A percentile compares a stretch with the other conserved stretches of the same genome.
Evolutionary conservation across 2,797 vertebrate species (phyloP).

Genomic region (Argentina silus): DNA sequence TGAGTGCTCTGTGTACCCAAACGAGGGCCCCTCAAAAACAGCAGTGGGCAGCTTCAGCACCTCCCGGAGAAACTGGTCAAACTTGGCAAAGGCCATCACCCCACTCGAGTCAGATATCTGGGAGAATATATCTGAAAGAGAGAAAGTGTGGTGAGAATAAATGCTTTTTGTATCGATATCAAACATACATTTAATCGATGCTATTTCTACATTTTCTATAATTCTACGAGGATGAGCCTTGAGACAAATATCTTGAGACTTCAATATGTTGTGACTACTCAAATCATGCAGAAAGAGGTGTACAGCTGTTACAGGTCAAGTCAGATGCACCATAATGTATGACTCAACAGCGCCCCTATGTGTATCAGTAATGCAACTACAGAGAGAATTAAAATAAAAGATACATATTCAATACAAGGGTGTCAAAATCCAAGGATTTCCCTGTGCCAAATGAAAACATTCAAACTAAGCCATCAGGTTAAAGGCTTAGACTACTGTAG

Average conservation of each 20-base stretch:
- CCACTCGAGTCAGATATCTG: conserved; percentile 94
- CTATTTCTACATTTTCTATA: background rate
- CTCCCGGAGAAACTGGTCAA: conserved; percentile 93
- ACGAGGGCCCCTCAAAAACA: conserved; percentile 96
- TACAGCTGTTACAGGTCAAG: background rate
- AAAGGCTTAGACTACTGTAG: background rate
- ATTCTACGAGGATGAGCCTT: background rate
- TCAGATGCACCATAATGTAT: background rate
- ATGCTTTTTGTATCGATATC: background rate
- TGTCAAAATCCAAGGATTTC: background rate
- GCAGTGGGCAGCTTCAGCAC: conserved; percentile 94
- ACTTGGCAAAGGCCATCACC: conserved; percentile 89
- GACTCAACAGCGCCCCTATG: conserved; percentile 53
- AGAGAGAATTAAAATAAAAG: background rate
- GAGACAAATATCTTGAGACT: background rate
- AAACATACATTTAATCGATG: background rate
- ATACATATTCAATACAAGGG: background rate
- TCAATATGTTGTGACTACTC: background rate
- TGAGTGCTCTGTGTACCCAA: conserved; percentile 94
- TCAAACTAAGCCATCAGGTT: background rate
- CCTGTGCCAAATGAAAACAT: background rate
- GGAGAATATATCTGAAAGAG: conserved; percentile 90
- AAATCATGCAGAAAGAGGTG: background rate
- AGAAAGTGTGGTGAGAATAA: background rate
- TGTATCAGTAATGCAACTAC: conserved; percentile 49